Conservation (phyloP, 2,888 invertebrate species). For the Diadegma fenestrale region DNA sequence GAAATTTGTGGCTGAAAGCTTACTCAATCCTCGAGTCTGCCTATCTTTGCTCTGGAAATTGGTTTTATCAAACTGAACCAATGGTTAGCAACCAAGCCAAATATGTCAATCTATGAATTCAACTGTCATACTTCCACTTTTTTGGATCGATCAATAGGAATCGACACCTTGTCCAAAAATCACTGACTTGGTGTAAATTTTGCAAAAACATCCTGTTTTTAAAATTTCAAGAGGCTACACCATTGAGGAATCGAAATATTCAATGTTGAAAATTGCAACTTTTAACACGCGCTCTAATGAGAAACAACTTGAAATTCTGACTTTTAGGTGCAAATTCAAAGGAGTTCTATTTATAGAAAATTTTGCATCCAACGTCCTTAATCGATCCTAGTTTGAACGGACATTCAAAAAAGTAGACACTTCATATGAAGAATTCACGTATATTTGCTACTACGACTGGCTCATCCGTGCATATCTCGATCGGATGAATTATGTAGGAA, state of each 20-base stretch:
- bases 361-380: too few species aligned
- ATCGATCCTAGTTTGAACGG: background rate
- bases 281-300: too few species aligned
- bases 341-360: too few species aligned
- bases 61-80: background rate
- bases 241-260: background rate
- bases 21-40: background rate
- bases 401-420: background rate
- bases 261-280: too few species aligned
- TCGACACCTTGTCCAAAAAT: background rate
- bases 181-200: background rate
- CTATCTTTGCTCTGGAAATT: background rate
- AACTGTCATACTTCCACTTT: background rate
- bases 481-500: conserved; percentile 5
- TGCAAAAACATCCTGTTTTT: background rate
- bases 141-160: background rate
- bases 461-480: background rate
- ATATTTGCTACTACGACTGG: conserved; percentile 3
- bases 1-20: conserved; percentile 7
- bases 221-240: too few species aligned
- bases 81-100: background rate
- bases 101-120: background rate
- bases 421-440: background rate
- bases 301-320: too few species aligned
- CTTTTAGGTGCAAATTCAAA: too few species aligned